Evolutionary conservation across 2,113 vertebrate species (phyloP).

Genomic region (Psephotus haematonotus): DNA sequence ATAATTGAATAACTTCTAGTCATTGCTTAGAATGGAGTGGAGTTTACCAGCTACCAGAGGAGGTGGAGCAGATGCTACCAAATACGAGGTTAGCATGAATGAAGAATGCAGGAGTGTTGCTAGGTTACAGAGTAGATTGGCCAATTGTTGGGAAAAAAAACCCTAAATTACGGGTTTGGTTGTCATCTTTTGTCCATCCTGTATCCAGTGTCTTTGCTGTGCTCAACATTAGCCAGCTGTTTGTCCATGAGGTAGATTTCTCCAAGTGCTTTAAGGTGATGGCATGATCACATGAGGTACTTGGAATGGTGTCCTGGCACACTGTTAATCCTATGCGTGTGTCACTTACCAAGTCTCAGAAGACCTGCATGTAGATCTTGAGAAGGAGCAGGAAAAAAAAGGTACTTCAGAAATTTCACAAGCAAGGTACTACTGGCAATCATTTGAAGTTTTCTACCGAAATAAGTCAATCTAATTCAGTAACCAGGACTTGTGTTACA

Average conservation of each 20-base stretch:
- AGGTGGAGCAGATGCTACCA: slow-evolving; percentile 41
- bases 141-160: background rate
- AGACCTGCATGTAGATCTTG: background rate
- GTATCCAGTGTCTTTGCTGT: background rate
- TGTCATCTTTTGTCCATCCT: background rate
- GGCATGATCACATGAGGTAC: background rate
- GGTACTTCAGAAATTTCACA: background rate
- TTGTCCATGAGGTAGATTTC: background rate
- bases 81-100: slow-evolving; percentile 17
- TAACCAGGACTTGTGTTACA: background rate
- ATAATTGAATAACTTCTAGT: slow-evolving; percentile 41
- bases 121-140: background rate
- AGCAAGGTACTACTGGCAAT: background rate
- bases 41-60: slow-evolving; percentile 43
- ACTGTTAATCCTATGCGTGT: background rate
- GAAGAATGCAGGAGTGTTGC: background rate
- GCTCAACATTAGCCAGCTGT: background rate
- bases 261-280: background rate
- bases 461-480: background rate
- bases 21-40: background rate
- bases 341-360: background rate
- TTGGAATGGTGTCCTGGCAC: background rate
- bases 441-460: background rate
- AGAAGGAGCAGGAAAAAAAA: background rate
- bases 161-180: background rate